Base-by-base conservation (phyloP, 2,888 invertebrate species). In the Sclerodermus sp. region DNA sequence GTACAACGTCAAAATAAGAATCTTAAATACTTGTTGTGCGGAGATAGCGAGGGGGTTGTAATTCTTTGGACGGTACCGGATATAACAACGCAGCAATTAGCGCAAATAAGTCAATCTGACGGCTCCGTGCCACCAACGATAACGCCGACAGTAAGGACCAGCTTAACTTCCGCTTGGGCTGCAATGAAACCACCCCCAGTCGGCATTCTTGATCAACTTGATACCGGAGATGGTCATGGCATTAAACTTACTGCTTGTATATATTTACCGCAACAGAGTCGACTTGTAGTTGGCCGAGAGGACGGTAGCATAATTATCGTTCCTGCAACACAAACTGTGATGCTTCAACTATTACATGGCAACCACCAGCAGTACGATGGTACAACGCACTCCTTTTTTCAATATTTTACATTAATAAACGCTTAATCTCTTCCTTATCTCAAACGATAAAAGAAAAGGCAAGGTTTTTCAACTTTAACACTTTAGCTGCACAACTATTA, bases 231-330 rank as follows among this genome's bases (percentile, higher is more conserved):
- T 1, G 86, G 86, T 53, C 82, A 85, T 43, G 85, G 87, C 62
- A 87, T 91, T 14, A 90, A 91, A 68, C 81, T 97, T 44, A 96
- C 96, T 0, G 90, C 96, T 0, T 96, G 96, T 51, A 94, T 98
- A 66, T 99, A 96, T 79, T 82, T 98, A 45, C 90, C 96, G 0
- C 88, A 91, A 44, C 96, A 96, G 70, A 96, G 96, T 66, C 87
- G 95, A 6, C 80, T 99, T 49, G 96, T 97, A 10, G 91, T 96
- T 55, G 98, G 98, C 0, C 83, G 96, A 9, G 93, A 94, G 72
- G 96, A 99, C 74, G 99, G 99, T 1, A 89, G 91, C 47, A 97
- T 99, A 55, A 90, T 98, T 16, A 95, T 98, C 54, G 90, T 96
- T 43, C 93, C 96, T 17, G 98, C 96, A 0, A 94, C 95, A 0